Conservation (phyloP, 2,888 invertebrate genomes). For the Adelognathus sp. region DNA sequence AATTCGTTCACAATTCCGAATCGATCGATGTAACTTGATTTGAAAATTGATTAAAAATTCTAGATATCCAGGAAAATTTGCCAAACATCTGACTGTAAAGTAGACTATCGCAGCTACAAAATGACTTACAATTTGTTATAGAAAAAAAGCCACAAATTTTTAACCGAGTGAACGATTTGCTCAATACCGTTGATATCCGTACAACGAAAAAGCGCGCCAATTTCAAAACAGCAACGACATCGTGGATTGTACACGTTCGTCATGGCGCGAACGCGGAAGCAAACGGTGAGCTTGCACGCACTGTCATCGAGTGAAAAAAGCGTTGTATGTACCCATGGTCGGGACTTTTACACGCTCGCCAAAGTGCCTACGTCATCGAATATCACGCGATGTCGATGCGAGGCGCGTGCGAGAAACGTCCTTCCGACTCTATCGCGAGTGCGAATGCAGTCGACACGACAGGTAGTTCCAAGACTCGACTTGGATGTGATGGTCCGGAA, state of each 20-base stretch:
- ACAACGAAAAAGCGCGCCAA: background rate
- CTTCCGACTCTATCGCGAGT: background rate
- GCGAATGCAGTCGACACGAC: background rate
- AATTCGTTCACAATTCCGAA: too few species aligned
- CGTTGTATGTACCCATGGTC: background rate
- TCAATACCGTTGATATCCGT: background rate
- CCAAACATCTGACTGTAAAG: too few species aligned
- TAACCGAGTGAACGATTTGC: too few species aligned
- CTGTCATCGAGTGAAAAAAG: background rate
- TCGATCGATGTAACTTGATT: too few species aligned
- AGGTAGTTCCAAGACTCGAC: conserved; percentile 1
- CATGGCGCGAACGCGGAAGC: background rate
- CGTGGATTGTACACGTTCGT: background rate
- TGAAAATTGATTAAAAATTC: too few species aligned
- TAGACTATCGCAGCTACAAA: too few species aligned
- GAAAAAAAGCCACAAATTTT: too few species aligned
- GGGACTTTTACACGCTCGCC: too few species aligned
- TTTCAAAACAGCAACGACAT: background rate
- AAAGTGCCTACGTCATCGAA: conserved; percentile 14
- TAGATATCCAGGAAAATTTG: too few species aligned
- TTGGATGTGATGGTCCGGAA: too few species aligned
- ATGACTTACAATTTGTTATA: too few species aligned
- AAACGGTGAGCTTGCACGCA: background rate
- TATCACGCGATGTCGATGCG: conserved; percentile 14
- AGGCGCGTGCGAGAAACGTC: background rate